Evolutionary conservation across 1,140 invertebrate species (phyloP), one percentile per base, ranked within the genome.

Genomic region (Chymomyza costata): DNA sequence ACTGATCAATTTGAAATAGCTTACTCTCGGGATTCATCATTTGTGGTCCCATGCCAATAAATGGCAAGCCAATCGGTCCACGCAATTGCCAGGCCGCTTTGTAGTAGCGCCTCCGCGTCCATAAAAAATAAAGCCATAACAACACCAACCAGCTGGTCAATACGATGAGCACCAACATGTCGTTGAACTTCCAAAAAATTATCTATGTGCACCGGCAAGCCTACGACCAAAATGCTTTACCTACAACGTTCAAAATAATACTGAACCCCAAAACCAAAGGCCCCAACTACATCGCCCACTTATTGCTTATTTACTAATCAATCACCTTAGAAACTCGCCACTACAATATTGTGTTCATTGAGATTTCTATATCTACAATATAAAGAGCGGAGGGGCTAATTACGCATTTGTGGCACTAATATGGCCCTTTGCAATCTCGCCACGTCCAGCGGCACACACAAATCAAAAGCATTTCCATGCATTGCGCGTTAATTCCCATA

Each of bases 11-110:
- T 19, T 37, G 18, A 2, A 1, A 6, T 8, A 14, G 46, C 74
- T 70, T 47, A 84, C 82, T 82, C 43, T 83, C 68, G 7, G 82
- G 82, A 53, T 80, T 80, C 82, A 84, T 82, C 82, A 84, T 84
- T 18, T 84, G 57, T 19, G 68, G 43, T 1, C 82, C 82, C 60
- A 84, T 53, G 28, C 82, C 82, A 6, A 84, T 64, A 3, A 84
- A 52, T 0, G 82, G 82, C 57, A 67, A 64, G 14, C 82, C 82
- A n/a, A 76, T 25, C 2, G 82, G 82, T 7, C 82, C 82, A 7
- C 43, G 53, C 3, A 84, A 39, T 32, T 80, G 63, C 55, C 50
- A 82, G n/a, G 78, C 82, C 2, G 54, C 61, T 21, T 46, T 58
- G 6, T 84, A 84, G 28, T 56, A 84, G 2, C 59, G 58, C 7